Percentiles rank a stretch among this genome's conserved stretches.
phyloP scores from a whole-genome alignment of 92 coral and sea anemone species.

The Heliopora coerulea region DNA sequence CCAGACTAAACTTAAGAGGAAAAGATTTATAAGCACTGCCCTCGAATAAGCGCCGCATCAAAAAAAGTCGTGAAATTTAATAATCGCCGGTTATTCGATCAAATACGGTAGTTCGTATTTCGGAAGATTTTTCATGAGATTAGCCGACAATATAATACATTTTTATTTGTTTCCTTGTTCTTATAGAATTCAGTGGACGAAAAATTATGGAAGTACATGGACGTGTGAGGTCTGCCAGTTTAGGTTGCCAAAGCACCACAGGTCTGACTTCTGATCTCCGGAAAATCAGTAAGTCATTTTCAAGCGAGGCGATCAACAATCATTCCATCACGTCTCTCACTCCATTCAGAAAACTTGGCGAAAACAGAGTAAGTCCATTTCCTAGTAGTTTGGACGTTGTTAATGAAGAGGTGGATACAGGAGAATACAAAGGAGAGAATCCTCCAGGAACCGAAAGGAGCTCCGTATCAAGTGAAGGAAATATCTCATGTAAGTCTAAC shows the following conservation, averaged over 20 bases:
- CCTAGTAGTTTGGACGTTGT: conserved; percentile 37
- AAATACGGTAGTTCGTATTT: too few species aligned
- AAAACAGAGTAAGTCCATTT: conserved; percentile 16
- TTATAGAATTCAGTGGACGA: background rate
- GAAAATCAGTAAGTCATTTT: background rate
- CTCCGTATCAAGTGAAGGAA: conserved; percentile 37
- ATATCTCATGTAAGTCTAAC: background rate
- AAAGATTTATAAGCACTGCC: too few species aligned
- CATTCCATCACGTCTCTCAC: background rate
- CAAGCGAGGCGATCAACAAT: conserved; percentile 18
- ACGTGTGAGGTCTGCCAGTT: conserved; percentile 21
- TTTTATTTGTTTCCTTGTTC: background rate
- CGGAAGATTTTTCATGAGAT: background rate
- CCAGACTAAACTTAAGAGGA: too few species aligned
- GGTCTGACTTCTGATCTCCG: background rate
- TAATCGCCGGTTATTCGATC: too few species aligned
- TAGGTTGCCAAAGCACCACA: background rate
- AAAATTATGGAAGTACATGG: background rate
- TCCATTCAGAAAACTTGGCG: background rate
- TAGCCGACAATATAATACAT: background rate
- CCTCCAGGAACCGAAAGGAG: background rate
- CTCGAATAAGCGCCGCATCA: too few species aligned
- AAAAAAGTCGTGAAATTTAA: too few species aligned
- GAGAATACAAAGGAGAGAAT: background rate
- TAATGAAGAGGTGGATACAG: conserved; percentile 17